phyloP scores from a whole-genome alignment of 2,113 vertebrate genomes.

The Malurus alboscapulatus region DNA sequence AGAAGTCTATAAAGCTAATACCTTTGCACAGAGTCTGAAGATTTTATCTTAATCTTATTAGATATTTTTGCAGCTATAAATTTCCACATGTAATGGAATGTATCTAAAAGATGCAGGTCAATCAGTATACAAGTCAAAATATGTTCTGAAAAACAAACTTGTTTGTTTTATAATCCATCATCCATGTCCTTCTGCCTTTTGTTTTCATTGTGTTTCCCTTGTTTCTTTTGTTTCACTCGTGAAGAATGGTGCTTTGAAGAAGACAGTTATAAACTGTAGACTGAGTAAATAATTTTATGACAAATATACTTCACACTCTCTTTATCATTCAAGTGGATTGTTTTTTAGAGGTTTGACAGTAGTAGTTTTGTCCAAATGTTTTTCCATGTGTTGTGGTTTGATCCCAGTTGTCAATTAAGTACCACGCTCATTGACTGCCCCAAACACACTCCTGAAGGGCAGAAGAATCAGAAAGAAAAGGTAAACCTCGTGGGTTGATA shows the following conservation, averaged over 20 bases:
- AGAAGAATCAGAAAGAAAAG: neutral
- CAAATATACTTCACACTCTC: neutral
- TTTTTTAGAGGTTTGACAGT: neutral
- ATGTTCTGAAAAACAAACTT: neutral
- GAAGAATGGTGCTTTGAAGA: slow-evolving; percentile 8
- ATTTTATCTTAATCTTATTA: neutral
- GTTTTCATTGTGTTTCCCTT: neutral
- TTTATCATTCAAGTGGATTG: neutral
- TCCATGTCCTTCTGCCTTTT: neutral
- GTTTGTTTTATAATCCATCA: neutral
- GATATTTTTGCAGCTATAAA: neutral
- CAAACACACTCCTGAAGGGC: neutral
- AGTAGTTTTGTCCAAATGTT: neutral
- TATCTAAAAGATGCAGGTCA: neutral
- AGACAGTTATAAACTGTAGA: neutral
- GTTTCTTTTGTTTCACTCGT: neutral
- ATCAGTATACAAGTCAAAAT: neutral
- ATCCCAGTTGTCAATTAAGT: neutral
- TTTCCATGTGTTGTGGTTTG: neutral
- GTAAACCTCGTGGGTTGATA: accelerated
- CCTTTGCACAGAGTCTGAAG: neutral
- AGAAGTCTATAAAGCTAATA: neutral
- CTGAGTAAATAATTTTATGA: neutral
- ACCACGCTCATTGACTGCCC: neutral
- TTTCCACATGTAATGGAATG: neutral